phyloP scores from a whole-genome alignment of 2,888 invertebrate species.

The Macrophya alboannulata region DNA sequence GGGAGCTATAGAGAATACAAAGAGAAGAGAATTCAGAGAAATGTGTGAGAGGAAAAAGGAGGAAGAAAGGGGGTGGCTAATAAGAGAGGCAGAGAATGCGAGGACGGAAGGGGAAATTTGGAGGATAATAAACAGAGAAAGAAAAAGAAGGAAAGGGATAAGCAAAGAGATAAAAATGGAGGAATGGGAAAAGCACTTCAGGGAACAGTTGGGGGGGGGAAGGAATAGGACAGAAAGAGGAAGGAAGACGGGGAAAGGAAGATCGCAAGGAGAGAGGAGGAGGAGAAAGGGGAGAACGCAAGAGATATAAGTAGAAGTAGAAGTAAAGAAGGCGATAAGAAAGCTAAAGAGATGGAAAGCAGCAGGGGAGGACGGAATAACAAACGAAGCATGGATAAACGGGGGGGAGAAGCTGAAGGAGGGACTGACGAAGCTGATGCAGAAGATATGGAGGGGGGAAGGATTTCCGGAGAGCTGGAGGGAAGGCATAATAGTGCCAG shows the following conservation, averaged over 20 bases:
- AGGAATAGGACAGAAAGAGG: background rate
- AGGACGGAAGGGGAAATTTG: no score
- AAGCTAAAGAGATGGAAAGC: background rate
- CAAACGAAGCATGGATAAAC: background rate
- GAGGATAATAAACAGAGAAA: no score
- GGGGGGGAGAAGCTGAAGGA: background rate
- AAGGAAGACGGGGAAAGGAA: background rate
- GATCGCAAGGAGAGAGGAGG: background rate
- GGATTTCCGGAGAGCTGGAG: conserved; percentile 3
- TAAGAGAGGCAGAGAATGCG: no score
- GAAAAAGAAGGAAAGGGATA: no score
- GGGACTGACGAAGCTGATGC: background rate
- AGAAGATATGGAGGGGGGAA: conserved; percentile 29
- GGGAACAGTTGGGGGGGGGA: background rate
- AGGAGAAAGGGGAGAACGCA: background rate
- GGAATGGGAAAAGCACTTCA: no score
- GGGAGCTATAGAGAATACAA: no score
- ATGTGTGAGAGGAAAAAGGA: background rate
- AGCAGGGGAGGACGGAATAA: no score
- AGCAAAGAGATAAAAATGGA: no score
- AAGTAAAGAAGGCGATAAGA: background rate
- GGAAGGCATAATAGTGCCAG: conserved; percentile 20
- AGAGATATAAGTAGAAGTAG: background rate
- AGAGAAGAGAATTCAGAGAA: background rate
- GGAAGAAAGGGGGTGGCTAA: background rate